These are phyloP conservation scores for Trematocara variabile DNA, from an alignment of 2,113 vertebrate genomes.

Conservation along the genomic window DNA sequence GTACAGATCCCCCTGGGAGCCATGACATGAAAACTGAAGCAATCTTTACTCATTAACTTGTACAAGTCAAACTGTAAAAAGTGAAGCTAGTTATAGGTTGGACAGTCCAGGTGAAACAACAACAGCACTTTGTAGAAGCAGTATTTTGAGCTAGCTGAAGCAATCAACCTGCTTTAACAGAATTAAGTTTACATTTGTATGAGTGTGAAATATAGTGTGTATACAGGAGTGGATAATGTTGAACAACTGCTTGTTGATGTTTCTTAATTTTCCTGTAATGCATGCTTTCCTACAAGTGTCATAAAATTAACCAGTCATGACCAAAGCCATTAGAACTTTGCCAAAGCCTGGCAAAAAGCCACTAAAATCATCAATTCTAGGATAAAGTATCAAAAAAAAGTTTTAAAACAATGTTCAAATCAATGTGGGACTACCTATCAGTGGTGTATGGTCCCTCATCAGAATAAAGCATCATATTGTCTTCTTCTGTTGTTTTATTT, in stretches of 20 bases:
- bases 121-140: neutral
- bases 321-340: neutral
- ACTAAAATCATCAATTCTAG: neutral
- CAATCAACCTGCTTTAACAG: neutral
- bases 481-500: neutral
- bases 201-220: neutral
- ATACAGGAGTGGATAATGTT: neutral
- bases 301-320: neutral
- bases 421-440: neutral
- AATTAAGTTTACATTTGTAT: neutral
- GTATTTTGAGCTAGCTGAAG: neutral
- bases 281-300: neutral
- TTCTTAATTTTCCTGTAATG: neutral
- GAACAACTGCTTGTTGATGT: neutral
- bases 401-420: neutral
- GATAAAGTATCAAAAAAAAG: neutral
- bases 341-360: neutral
- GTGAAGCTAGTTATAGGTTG: neutral
- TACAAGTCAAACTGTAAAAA: neutral
- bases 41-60: neutral
- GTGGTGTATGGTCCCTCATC: neutral
- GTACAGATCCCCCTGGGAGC: neutral
- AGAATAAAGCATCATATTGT: neutral
- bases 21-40: neutral
- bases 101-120: neutral